Evolutionary conservation across 2,113 vertebrate genomes (phyloP), one percentile per base, ranked within the genome.

Genomic region (Numenius arquata): DNA sequence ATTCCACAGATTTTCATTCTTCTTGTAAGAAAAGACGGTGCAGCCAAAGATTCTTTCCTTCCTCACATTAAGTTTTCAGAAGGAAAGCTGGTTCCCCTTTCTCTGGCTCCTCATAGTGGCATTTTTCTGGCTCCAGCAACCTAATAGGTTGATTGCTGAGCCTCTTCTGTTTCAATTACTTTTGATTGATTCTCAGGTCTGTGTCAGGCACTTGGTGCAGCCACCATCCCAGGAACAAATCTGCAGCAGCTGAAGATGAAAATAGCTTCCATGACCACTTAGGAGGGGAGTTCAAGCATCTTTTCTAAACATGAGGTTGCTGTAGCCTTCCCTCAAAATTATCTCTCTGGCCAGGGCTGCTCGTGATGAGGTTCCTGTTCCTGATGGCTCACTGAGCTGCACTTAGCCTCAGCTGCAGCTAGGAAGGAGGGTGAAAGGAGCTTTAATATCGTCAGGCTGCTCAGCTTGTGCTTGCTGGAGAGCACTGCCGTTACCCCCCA

Each of bases 91-190:
- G 66, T 90, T 95, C 90, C 50, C 65, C 65, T 81, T 94, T 72
- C 83, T 85, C 76, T 92, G 88, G 62, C 75, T 95, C 50, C 91
- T 97, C 75, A 90, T 74, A 91, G 91, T 2, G 1, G 85, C 82
- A 81, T 95, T 96, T 94, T 93, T 90, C 95, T 95, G 97, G 94
- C 94, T 97, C 94, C 94, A 96, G 95, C 84, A 88, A 91, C 86
- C 90, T 97, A 97, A 97, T 96, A 97, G 96, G 96, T 96, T 97
- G 97, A 97, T 97, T 96, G 97, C 94, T 40, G 78, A 94, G 91
- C 88, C 81, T 96, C 95, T 97, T 97, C 95, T 97, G 88, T 97
- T 97, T 96, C 97, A 97, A 96, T 97, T 96, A 97, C 94, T 97
- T 96, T 86, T 95, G 97, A 97, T 96, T 96, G 97, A 97, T 97